Percentiles rank a stretch among this genome's conserved stretches.
Evolutionary conservation across 1,140 invertebrate genomes (phyloP).

Genomic region (Heliconius congener): DNA sequence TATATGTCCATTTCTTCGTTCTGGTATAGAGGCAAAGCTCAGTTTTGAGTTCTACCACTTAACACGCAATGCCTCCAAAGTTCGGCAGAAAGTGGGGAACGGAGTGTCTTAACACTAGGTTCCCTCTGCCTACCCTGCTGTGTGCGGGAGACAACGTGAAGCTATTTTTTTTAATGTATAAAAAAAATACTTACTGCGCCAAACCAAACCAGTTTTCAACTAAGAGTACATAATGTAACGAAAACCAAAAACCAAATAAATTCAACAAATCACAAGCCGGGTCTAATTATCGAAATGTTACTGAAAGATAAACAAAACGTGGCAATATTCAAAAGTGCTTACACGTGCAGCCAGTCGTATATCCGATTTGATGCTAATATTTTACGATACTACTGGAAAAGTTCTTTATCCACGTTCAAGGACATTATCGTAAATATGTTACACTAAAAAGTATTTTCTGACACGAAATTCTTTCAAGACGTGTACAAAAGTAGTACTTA

Average conservation of each 20-base stretch:
- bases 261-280: background rate
- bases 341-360: background rate
- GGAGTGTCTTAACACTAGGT: too few relatives aligned
- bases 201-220: background rate
- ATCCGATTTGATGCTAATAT: constrained; percentile 9
- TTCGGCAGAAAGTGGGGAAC: too few relatives aligned
- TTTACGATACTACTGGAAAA: background rate
- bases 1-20: too few relatives aligned
- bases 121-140: too few relatives aligned
- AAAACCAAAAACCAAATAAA: background rate
- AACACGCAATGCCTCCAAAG: too few relatives aligned
- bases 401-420: background rate
- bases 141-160: too few relatives aligned
- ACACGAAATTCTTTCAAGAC: background rate
- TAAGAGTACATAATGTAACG: background rate
- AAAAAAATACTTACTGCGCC: too few relatives aligned
- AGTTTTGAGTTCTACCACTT: too few relatives aligned
- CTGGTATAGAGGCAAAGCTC: too few relatives aligned
- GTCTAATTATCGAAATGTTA: background rate
- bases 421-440: constrained; percentile 1
- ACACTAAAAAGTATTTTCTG: background rate
- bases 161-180: too few relatives aligned
- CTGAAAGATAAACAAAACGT: background rate
- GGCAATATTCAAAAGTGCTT: background rate
- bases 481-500: background rate